Base-by-base conservation (phyloP, 2,888 invertebrate species). In the Pristionchus entomophagus region DNA sequence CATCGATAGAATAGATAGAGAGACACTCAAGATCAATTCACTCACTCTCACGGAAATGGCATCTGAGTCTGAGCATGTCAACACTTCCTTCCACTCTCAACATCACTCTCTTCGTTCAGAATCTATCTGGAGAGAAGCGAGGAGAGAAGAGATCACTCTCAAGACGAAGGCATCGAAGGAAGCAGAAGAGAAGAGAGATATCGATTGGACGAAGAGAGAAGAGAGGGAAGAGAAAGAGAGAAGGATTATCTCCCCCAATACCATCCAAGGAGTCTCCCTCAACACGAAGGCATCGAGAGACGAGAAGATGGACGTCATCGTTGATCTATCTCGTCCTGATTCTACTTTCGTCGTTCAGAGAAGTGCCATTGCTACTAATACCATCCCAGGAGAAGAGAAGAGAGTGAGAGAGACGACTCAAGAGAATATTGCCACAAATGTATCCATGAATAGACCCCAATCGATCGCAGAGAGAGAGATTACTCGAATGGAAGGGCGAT, bases 61-160 rank as follows among this genome's bases (percentile, higher is more conserved):
- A 12, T 49, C 85, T 85, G 69, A 85, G 26, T 59, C 73, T 77
- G 85, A 85, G 56, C 53, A 90, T 86, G 86, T 91, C 85, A 88
- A 88, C 86, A 88, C 90, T 85, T 90, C 88, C 69, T 91, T 90
- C 86, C 87, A 87, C 69, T 88, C 86, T 83, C 87, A 87, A 86
- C 84, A 86, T 84, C 87, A 90, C 56, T 29, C 81, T 84, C 80
- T 80, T 77, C 87, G 90, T 91, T 91, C 88, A 91, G 90, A 91
- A 87, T 85, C 87, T 35, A 87, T 86, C 29, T 87, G 87, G 88
- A 86, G 86, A 41, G 86, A 88, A 29, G 85, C 89, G 49, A 87
- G 91, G 53, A 85, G 88, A 78, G 92, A 91, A 4, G 92, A 91
- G 12, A 88, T 88, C 65, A 45, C 78, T 22, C 87, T 91, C 77